phyloP scores from a whole-genome alignment of 2,797 vertebrate genomes.

The Siniperca obscura region DNA sequence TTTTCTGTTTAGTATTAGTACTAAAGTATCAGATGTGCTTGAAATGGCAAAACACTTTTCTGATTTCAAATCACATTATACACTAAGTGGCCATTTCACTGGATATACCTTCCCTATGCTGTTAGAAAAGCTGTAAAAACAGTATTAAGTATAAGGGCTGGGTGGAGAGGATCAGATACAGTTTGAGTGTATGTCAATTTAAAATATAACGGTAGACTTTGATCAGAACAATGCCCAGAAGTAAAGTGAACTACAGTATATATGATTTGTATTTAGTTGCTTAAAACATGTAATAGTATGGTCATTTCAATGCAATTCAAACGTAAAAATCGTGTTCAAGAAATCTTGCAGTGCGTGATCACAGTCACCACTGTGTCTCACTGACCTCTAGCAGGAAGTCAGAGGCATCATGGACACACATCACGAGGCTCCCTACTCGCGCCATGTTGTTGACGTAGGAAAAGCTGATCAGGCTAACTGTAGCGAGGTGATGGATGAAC shows the following conservation, averaged over 20 bases:
- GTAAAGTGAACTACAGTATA: neutral
- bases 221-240: neutral
- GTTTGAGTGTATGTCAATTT: neutral
- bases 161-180: neutral
- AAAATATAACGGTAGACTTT: neutral
- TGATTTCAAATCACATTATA: neutral
- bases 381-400: slow-evolving; percentile 93
- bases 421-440: slow-evolving; percentile 90
- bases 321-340: neutral
- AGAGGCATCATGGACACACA: slow-evolving; percentile 91
- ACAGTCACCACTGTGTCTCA: neutral
- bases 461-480: slow-evolving; percentile 90
- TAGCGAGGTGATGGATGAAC: slow-evolving; percentile 93
- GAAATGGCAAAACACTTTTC: neutral
- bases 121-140: neutral
- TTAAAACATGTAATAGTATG: neutral
- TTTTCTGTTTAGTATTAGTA: neutral
- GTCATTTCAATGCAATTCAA: neutral
- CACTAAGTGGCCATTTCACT: neutral
- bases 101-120: neutral
- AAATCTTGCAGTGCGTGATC: neutral
- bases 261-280: neutral
- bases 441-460: slow-evolving; percentile 95
- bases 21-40: neutral
- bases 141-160: neutral